Evolutionary conservation across 2,797 vertebrate species (phyloP).

Genomic region (Anabacerthia variegaticeps): DNA sequence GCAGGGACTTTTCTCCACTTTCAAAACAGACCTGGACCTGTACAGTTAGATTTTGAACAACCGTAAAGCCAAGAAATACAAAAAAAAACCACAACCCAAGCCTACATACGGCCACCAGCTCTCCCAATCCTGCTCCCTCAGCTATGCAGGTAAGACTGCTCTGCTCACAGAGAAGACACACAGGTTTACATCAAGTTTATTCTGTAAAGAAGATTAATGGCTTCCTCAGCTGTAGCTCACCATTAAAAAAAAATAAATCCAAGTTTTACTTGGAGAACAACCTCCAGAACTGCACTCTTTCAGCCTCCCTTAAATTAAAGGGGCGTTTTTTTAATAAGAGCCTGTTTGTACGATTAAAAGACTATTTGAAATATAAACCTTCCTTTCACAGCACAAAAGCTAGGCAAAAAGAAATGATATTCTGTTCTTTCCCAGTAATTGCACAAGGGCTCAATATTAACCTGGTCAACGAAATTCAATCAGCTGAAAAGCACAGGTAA

Average conservation of each 20-base stretch:
- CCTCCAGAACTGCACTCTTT: background rate
- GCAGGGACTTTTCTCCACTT: background rate
- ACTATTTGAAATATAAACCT: slow-evolving; percentile 28
- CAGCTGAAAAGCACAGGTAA: background rate
- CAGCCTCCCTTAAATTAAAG: background rate
- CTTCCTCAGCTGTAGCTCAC: background rate
- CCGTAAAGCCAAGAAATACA: background rate
- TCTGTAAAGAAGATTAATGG: background rate
- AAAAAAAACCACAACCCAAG: background rate
- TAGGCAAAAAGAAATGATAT: background rate
- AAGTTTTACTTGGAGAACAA: background rate
- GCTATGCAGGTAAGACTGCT: accelerated
- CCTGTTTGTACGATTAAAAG: background rate
- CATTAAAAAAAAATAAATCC: background rate
- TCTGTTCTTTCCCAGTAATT: background rate
- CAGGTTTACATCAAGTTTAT: background rate
- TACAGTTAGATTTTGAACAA: background rate
- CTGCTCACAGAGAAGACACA: background rate
- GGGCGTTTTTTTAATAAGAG: background rate
- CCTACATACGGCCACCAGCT: accelerated
- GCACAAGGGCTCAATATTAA: slow-evolving; percentile 14
- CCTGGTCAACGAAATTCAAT: background rate
- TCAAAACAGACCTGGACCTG: background rate
- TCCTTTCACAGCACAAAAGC: slow-evolving; percentile 3
- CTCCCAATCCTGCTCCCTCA: background rate